Conservation (phyloP, 2,888 invertebrate genomes). For the Zaprionus obscuricornis region DNA sequence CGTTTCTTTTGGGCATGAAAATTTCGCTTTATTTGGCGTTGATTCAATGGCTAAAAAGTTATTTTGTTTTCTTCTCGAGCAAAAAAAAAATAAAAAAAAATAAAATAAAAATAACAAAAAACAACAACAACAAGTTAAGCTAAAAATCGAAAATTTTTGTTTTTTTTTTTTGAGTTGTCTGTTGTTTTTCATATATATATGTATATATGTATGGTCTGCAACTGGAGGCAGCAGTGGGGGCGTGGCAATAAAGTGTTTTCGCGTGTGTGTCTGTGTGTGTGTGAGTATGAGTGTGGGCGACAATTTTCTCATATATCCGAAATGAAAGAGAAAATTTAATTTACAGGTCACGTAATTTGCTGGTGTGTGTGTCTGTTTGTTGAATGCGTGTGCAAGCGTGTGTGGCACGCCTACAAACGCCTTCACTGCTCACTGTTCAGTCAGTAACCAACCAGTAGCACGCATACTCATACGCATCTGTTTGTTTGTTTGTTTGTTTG, state of each 20-base stretch:
- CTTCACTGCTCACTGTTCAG: slow-evolving; percentile 2
- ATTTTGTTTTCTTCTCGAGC: background rate
- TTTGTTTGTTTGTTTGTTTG: background rate
- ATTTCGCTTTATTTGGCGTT: slow-evolving; percentile 21
- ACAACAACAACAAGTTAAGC: slow-evolving; percentile 14
- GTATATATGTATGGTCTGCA: too few relatives aligned
- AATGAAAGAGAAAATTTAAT: slow-evolving; percentile 77
- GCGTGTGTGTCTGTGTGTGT: slow-evolving; percentile 8
- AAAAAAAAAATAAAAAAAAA: too few relatives aligned
- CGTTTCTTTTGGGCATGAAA: slow-evolving; percentile 20
- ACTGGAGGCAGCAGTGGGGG: too few relatives aligned
- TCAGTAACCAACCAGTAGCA: too few relatives aligned
- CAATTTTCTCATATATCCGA: slow-evolving; percentile 70
- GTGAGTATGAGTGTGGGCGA: slow-evolving; percentile 35
- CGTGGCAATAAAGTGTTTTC: too few relatives aligned
- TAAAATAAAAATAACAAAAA: too few relatives aligned
- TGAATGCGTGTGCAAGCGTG: slow-evolving; percentile 14
- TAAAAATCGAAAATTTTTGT: slow-evolving; percentile 16
- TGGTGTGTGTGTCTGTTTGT: slow-evolving; percentile 60
- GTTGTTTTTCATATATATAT: slow-evolving; percentile 47
- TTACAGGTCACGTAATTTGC: slow-evolving; percentile 75
- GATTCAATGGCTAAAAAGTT: slow-evolving; percentile 14
- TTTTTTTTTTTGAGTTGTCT: slow-evolving; percentile 22
- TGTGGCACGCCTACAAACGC: slow-evolving; percentile 25
- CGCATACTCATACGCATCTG: background rate